A percentile compares a stretch with the other conserved stretches of the same genome.
phyloP scores from a whole-genome alignment of 2,113 vertebrate genomes.

The Alouatta palliata region DNA sequence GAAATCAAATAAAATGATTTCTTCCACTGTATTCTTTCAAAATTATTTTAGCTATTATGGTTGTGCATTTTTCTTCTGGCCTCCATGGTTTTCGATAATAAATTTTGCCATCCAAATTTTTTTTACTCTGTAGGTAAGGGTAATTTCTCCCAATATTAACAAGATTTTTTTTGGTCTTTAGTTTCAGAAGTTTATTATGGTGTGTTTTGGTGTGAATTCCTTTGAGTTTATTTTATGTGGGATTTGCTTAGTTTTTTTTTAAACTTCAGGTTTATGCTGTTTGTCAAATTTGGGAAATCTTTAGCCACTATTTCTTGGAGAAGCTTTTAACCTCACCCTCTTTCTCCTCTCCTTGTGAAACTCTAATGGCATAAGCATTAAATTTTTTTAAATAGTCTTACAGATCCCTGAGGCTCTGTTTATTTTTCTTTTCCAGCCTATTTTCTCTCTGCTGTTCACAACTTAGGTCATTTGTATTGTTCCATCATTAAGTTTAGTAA shows the following conservation, averaged over 20 bases:
- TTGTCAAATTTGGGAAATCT: background rate
- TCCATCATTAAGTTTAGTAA: background rate
- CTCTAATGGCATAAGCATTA: background rate
- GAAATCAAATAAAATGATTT: background rate
- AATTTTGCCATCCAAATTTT: background rate
- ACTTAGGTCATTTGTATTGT: background rate
- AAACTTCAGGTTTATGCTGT: background rate
- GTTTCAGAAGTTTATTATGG: background rate
- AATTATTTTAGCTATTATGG: background rate
- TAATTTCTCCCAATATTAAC: background rate
- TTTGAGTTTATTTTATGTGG: background rate
- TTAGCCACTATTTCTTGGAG: background rate
- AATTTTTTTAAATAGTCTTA: background rate
- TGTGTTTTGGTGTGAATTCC: background rate
- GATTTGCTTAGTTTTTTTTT: background rate
- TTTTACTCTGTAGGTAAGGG: background rate
- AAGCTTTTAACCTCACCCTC: background rate
- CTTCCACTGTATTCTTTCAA: background rate
- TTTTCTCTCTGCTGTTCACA: background rate
- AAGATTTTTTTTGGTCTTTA: background rate
- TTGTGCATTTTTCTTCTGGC: background rate
- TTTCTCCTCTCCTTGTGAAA: background rate
- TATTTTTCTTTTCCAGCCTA: background rate
- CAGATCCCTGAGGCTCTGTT: background rate
- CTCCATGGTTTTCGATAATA: background rate